phyloP scores from a whole-genome alignment of 2,113 vertebrate genomes.

The Reinhardtius hippoglossoides region DNA sequence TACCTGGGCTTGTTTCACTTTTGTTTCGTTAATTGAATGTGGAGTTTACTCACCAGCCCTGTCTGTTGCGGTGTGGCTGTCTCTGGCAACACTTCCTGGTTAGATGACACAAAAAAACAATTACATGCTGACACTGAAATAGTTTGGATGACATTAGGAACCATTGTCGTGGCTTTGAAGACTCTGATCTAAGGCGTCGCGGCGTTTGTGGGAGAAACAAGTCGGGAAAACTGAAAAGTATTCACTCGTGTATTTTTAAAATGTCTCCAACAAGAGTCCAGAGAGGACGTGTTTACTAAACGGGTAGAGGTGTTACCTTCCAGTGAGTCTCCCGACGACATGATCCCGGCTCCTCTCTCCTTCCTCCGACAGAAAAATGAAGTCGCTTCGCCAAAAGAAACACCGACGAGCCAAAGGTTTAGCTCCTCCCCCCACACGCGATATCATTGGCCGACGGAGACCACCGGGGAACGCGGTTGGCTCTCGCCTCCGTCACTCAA shows the following conservation, averaged over 20 bases:
- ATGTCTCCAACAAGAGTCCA: not conserved
- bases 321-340: slow-evolving; percentile 2
- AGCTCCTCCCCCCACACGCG: not conserved
- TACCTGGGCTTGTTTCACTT: slow-evolving; percentile 15
- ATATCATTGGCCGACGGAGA: slow-evolving; percentile 33
- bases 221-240: no score
- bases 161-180: no score
- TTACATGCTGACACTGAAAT: not conserved
- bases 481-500: not conserved
- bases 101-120: not conserved
- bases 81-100: slow-evolving; percentile 46
- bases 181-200: not conserved
- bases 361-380: slow-evolving; percentile 3
- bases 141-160: no score
- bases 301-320: slow-evolving; percentile 40
- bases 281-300: not conserved
- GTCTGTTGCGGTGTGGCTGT: slow-evolving; percentile 33
- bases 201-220: no score
- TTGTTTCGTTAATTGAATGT: not conserved
- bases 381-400: slow-evolving; percentile 11
- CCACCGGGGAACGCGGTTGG: slow-evolving; percentile 16
- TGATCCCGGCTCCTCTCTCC: not conserved
- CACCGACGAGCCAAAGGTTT: fast-evolving
- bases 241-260: no score
- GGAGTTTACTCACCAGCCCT: slow-evolving; percentile 42